These are phyloP conservation scores for Pardosa pseudoannulata DNA, from an alignment of 2,888 invertebrate genomes.

Conservation along the genomic window DNA sequence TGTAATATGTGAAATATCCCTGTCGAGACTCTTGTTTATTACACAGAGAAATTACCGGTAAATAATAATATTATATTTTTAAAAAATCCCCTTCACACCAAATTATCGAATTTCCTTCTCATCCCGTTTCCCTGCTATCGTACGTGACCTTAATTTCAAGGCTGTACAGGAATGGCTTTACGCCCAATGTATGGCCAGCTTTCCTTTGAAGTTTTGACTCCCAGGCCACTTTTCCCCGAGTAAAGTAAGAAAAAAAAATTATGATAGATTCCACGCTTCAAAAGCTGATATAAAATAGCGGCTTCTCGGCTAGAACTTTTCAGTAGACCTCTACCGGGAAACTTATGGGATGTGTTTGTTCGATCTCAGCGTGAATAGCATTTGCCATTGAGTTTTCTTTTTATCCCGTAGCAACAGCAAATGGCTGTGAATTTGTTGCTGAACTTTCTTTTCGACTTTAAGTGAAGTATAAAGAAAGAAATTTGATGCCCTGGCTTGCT, in stretches of 20 bases:
- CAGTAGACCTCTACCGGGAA: background rate
- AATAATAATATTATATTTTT: too few relatives aligned
- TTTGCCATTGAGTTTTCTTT: background rate
- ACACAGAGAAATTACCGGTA: too few relatives aligned
- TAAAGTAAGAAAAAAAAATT: background rate
- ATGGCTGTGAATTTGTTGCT: background rate
- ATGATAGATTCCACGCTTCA: background rate
- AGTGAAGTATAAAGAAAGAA: background rate
- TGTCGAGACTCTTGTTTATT: too few relatives aligned
- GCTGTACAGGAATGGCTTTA: background rate
- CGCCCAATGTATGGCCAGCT: background rate
- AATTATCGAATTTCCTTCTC: background rate
- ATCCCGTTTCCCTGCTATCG: too few relatives aligned
- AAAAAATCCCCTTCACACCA: too few relatives aligned
- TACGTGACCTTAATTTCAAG: background rate
- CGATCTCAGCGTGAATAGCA: background rate
- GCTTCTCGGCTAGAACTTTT: background rate
- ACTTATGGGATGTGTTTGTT: background rate
- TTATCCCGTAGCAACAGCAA: background rate
- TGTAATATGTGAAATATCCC: too few relatives aligned
- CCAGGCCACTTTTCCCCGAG: background rate
- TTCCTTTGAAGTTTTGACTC: background rate
- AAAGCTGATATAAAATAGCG: constrained; percentile 1
- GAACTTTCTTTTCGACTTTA: background rate
- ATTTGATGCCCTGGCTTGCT: background rate